Percentiles rank a stretch among this genome's conserved stretches.
These are phyloP conservation scores for Spea bombifrons DNA, from an alignment of 2,113 vertebrate species.

Conservation along the genomic window DNA sequence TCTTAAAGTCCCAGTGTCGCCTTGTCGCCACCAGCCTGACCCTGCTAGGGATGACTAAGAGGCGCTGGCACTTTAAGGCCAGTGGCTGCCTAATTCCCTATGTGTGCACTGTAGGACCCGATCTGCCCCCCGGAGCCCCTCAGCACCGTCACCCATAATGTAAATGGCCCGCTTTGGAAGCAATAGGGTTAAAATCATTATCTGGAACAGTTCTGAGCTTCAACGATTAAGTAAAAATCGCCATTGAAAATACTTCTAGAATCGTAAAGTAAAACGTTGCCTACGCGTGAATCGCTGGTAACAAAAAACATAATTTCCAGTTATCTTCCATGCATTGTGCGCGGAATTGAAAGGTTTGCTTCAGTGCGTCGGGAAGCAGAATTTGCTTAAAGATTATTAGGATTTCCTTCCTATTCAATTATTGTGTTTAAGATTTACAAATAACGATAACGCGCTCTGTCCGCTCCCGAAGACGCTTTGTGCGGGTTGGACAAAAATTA, in stretches of 20 bases:
- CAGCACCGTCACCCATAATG: too few species aligned
- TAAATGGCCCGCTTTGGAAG: neutral
- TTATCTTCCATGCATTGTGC: constrained; percentile 41
- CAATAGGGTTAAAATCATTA: neutral
- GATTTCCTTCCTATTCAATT: constrained; percentile 35
- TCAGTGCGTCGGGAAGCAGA: constrained; percentile 17
- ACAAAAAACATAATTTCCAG: constrained; percentile 34
- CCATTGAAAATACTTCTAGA: neutral
- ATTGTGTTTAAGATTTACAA: constrained; percentile 41
- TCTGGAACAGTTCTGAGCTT: neutral
- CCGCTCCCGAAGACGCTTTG: neutral
- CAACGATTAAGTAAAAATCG: neutral
- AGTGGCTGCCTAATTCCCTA: too few species aligned
- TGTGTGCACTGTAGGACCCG: too few species aligned
- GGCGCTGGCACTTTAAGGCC: too few species aligned
- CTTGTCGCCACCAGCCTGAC: too few species aligned
- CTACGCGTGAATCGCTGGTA: constrained; percentile 18
- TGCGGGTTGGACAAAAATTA: constrained; percentile 12
- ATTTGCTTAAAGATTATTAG: constrained; percentile 23
- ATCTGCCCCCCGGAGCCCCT: too few species aligned
- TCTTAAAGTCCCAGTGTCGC: too few species aligned
- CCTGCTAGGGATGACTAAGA: too few species aligned
- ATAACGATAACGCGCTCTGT: constrained; percentile 32
- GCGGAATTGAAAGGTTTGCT: constrained; percentile 35
- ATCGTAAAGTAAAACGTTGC: constrained; percentile 12